Percentiles rank a stretch among this genome's conserved stretches.
Evolutionary conservation across 2,888 invertebrate species (phyloP).

Genomic region (Trissolcus brochymenae): DNA sequence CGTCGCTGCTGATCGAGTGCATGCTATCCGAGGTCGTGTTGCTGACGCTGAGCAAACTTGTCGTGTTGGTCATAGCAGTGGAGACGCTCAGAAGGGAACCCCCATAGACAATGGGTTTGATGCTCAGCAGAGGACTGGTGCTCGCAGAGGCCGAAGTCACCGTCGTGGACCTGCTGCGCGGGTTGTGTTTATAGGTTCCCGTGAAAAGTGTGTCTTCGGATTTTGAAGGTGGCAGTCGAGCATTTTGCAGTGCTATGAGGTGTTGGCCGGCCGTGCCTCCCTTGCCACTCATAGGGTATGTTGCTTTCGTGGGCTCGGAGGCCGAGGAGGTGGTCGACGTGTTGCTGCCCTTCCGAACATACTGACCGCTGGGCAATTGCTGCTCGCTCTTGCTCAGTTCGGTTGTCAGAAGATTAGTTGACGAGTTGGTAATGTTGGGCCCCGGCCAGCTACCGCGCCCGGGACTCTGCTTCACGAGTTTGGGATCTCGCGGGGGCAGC

Average conservation of each 20-base stretch:
- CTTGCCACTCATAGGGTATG: conserved; percentile 60
- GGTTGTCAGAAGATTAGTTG: conserved; percentile 78
- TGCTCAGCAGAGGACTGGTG: conserved; percentile 83
- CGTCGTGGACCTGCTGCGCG: conserved; percentile 79
- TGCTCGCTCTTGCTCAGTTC: conserved; percentile 92
- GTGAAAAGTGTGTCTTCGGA: conserved; percentile 86
- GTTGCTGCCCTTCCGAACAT: conserved; percentile 69
- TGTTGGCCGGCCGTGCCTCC: conserved; percentile 53
- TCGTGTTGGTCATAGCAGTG: conserved; percentile 76
- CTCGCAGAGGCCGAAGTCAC: conserved; percentile 82
- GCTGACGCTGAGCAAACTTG: conserved; percentile 67
- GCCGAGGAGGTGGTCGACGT: conserved; percentile 68
- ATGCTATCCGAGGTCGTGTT: conserved; percentile 79
- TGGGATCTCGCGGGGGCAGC: conserved; percentile 84
- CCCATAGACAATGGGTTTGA: conserved; percentile 79
- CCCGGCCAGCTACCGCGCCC: conserved; percentile 93
- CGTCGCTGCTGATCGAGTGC: conserved; percentile 79
- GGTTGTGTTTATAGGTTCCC: conserved; percentile 75
- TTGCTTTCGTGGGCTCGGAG: conserved; percentile 65
- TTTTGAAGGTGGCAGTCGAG: conserved; percentile 84
- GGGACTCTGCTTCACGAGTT: conserved; percentile 85
- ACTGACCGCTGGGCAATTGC: conserved; percentile 77
- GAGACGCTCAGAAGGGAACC: conserved; percentile 82
- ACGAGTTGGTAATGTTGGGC: conserved; percentile 81
- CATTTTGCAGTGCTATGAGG: conserved; percentile 58